Percentiles rank a stretch among this genome's conserved stretches.
phyloP scores from a whole-genome alignment of 2,113 vertebrate genomes.

The Cochlearius cochlearius region DNA sequence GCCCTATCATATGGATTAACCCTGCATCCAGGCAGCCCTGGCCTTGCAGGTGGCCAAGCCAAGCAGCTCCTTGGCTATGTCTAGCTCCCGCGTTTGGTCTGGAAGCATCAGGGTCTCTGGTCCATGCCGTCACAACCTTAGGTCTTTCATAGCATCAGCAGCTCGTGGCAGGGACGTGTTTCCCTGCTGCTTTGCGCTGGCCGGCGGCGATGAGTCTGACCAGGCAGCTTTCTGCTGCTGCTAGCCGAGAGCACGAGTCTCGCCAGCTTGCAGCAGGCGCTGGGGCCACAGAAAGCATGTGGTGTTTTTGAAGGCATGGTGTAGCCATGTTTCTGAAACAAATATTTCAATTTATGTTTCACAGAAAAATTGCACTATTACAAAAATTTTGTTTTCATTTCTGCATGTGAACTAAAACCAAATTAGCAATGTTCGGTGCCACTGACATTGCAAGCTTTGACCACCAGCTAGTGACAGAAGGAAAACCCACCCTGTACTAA shows the following conservation, averaged over 20 bases:
- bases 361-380: background rate
- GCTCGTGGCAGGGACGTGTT: background rate
- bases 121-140: no score
- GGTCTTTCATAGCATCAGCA: background rate
- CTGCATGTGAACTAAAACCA: background rate
- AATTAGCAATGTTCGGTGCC: background rate
- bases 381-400: background rate
- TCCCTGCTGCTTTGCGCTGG: background rate
- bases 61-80: background rate
- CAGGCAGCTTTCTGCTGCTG: background rate
- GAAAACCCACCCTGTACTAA: background rate
- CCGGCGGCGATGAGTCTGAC: fast-evolving
- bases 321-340: background rate
- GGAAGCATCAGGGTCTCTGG: background rate
- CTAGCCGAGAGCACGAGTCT: fast-evolving
- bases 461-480: background rate
- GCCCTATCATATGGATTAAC: background rate
- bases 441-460: background rate
- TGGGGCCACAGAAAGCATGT: background rate
- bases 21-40: background rate
- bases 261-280: background rate
- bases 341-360: background rate
- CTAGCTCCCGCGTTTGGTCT: background rate
- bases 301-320: background rate
- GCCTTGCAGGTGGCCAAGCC: background rate